Conservation (phyloP, 2,888 invertebrate genomes). For the Philaethria dido region DNA sequence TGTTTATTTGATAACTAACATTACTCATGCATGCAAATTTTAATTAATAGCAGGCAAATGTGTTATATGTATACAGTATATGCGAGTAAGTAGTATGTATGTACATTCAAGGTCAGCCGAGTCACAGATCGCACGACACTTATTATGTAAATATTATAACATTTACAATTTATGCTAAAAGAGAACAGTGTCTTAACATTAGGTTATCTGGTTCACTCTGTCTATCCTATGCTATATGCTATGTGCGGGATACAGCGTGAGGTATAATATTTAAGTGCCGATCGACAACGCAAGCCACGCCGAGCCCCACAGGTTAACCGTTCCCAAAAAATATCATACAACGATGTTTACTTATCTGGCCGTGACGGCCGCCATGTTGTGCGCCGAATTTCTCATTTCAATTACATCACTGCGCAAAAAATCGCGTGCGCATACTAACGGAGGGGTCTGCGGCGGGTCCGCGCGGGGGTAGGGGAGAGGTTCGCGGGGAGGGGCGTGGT, state of each 20-base stretch:
- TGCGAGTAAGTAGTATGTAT: no score
- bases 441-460: conserved; percentile 37
- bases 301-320: not conserved
- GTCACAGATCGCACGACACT: not conserved
- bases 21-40: not conserved
- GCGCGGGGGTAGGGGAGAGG: conserved; percentile 44
- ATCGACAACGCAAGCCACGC: not conserved
- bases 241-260: no score
- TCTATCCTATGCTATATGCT: no score
- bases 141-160: conserved; percentile 17
- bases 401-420: conserved; percentile 82
- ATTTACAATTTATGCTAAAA: no score
- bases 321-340: conserved; percentile 26
- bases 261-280: no score
- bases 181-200: no score
- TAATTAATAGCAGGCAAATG: not conserved
- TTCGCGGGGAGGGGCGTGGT: conserved; percentile 49
- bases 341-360: conserved; percentile 45
- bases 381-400: conserved; percentile 70
- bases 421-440: conserved; percentile 62
- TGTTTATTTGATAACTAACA: not conserved
- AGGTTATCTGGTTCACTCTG: no score
- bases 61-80: not conserved
- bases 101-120: conserved; percentile 8
- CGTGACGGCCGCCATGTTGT: conserved; percentile 69